Base-by-base conservation (phyloP, 2,888 invertebrate genomes). In the Euproctis similis region DNA sequence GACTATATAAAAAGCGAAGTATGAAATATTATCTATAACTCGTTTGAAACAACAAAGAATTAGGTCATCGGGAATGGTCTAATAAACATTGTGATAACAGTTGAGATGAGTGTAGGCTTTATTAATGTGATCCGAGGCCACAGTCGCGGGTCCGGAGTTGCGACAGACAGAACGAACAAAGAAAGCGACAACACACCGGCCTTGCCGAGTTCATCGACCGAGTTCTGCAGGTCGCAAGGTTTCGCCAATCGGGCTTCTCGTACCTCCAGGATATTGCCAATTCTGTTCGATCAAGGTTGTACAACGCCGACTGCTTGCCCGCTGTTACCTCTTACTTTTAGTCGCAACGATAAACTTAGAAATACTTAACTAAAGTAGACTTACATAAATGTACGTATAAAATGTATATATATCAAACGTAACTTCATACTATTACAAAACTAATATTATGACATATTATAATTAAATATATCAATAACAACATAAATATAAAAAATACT, bases 261-360 rank as follows among this genome's bases (percentile, higher is more conserved):
- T 64, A 57, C 69, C 80, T 80, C 81, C 80, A 82, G 82, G 82
- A 82, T 82, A 82, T 82, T 84, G 81, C 78, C 80, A 84, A 84
- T 80, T 77, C 74, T 70, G 63, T 51, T 64, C 74, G 71, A 76
- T 78, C 82, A 82, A 82, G 82, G 81, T 77, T 80, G 68, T 58
- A 42, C 57, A 51, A 59, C 58, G 66, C 66, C 54, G 59, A 53
- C 52, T 36, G 47, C 48, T 48, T 39, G 36, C 59, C 42, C 54
- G 51, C 48, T 59, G 61, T n/a, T n/a, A n/a, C 76, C 78, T 77
- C 69, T 80, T 80, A 81, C 81, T 81, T 81, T 80, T 72, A 47
- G 56, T 56, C 60, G 46, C 56, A 51, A 53, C 63, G 68, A 61
- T 70, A 72, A 66, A 51, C n/a, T n/a, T n/a, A n/a, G n/a, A n/a